Conservation (phyloP, 2,797 vertebrate species). For the Galago senegalensis region DNA sequence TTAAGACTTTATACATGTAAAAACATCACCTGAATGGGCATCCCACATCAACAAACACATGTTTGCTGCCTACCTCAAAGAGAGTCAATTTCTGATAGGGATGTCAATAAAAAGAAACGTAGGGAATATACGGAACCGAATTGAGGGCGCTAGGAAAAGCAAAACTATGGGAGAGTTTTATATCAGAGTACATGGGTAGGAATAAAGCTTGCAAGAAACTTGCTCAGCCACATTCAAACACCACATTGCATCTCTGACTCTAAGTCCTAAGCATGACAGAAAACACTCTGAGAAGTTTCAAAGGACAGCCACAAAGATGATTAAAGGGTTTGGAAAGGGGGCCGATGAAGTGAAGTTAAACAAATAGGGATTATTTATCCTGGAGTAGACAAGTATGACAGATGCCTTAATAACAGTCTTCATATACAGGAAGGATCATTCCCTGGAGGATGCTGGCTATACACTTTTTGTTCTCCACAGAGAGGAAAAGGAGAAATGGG, state of each 20-base stretch:
- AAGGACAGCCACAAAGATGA: constrained; percentile 71
- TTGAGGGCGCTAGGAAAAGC: background rate
- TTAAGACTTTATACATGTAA: background rate
- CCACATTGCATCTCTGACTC: background rate
- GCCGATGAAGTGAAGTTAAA: constrained; percentile 67
- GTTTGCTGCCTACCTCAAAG: background rate
- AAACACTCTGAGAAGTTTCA: constrained; percentile 71
- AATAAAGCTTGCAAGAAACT: constrained; percentile 38
- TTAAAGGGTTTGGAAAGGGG: constrained; percentile 71
- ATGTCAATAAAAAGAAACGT: background rate
- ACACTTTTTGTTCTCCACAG: constrained; percentile 66
- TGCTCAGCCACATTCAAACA: constrained; percentile 58
- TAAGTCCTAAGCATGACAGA: constrained; percentile 42
- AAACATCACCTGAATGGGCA: background rate
- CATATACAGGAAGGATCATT: constrained; percentile 65
- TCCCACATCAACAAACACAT: background rate
- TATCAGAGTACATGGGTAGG: background rate
- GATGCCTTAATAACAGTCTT: constrained; percentile 76
- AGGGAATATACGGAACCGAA: background rate
- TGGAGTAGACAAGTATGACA: constrained; percentile 72
- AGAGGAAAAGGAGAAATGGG: constrained; percentile 47
- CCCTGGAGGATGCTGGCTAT: constrained; percentile 53
- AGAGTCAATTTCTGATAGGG: background rate
- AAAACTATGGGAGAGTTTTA: background rate
- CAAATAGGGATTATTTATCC: constrained; percentile 72